phyloP scores from a whole-genome alignment of 2,113 vertebrate genomes.

The Panthera uncia region DNA sequence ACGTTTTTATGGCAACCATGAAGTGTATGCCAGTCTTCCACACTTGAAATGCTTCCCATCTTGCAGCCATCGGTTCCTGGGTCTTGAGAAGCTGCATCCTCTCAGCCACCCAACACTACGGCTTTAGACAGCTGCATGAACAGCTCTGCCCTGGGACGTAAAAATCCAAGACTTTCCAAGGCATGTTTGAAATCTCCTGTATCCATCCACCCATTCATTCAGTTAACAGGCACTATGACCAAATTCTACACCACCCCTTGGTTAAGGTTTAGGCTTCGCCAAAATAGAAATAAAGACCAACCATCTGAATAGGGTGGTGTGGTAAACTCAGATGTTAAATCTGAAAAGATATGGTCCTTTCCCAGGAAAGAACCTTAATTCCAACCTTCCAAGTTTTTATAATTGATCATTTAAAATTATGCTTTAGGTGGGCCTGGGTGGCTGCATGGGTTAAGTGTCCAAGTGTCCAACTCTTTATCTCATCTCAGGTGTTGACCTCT shows the following conservation, averaged over 20 bases:
- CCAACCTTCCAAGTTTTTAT: neutral
- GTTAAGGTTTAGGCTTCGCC: neutral
- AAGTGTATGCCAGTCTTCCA: neutral
- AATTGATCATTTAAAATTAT: neutral
- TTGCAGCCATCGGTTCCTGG: neutral
- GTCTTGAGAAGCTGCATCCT: neutral
- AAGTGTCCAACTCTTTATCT: too few relatives aligned
- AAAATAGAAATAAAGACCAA: neutral
- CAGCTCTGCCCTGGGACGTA: neutral
- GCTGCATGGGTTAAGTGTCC: too few relatives aligned
- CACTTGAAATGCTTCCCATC: neutral
- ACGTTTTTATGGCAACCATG: neutral
- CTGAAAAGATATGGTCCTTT: neutral
- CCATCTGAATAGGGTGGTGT: neutral
- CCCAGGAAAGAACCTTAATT: neutral
- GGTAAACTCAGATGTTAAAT: neutral
- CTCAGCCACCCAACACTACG: neutral
- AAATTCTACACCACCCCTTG: neutral
- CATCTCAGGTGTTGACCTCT: too few relatives aligned
- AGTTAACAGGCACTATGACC: neutral
- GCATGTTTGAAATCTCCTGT: neutral
- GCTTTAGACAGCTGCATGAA: neutral
- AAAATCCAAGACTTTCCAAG: neutral
- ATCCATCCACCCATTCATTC: neutral
- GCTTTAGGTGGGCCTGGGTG: neutral